Evolutionary conservation across 2,888 invertebrate species (phyloP), one percentile per base, ranked within the genome.

Genomic region (Dichetophora obliterata): DNA sequence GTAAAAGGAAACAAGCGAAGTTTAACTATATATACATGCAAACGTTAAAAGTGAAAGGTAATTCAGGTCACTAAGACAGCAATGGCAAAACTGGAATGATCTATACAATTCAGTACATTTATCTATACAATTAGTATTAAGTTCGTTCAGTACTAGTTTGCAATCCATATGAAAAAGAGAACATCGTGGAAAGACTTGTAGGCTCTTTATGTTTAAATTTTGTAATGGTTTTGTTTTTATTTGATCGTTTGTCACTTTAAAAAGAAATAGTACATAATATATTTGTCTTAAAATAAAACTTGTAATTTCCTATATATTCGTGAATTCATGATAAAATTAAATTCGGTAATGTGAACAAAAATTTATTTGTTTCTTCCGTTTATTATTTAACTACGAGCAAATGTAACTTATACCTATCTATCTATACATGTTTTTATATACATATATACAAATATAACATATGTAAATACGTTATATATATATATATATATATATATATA

Each of bases 41-140:
- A 59, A 61, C 61, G 43, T n/a, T 61, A 72, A 48, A 72, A 72
- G 72, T 72, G 72, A 72, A 72, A 72, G 72, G 72, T 72, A 72
- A 72, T 72, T 72, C 72, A 61, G 72, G 72, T 72, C 72, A 72
- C 72, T 72, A 72, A 59, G 61, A 43, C 72, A 61, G 72, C 59
- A 48, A 59, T 72, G 50, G 72, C 11, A 34, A 70, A 61, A 72
- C 72, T 72, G 72, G 72, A 72, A 70, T 61, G 72, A 72, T 72
- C 72, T 59, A 61, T 61, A 61, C 43, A 24, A 43, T 66, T 27
- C 59, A 59, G 54, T 59, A 27, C 24, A 61, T 61, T 52, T 54
- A 31, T 70, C 61, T 61, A 72, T 43, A 72, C 69, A 72, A 61
- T 24, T 8, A 59, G 24, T 59, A 19, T 59, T 69, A 48, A 61